Conservation (phyloP, 1,140 invertebrate genomes). For the fruit fly (Drosophila melanogaster) region Release_6_plus_ISO1_MT NT_033777.3:31783001-31783500, state of each 20-base stretch:
- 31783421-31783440: slow-evolving; percentile 88
- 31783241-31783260: slow-evolving; percentile 76
- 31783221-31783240: slow-evolving; percentile 70
- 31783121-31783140: slow-evolving; percentile 92
- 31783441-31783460: slow-evolving; percentile 90
- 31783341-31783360: slow-evolving; percentile 88
- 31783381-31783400: slow-evolving; percentile 85
- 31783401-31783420: slow-evolving; percentile 87
- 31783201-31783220: slow-evolving; percentile 82
- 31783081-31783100: slow-evolving; percentile 94
- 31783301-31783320: slow-evolving; percentile 88
- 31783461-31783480: slow-evolving; percentile 92
- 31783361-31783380: slow-evolving; percentile 85
- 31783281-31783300: slow-evolving; percentile 82
- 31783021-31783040: slow-evolving; percentile 92
- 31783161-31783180: slow-evolving; percentile 94
- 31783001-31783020: slow-evolving; percentile 95
- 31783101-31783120: slow-evolving; percentile 93
- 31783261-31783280: slow-evolving; percentile 84
- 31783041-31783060: slow-evolving; percentile 93
- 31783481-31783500: slow-evolving; percentile 88
- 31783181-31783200: slow-evolving; percentile 93
- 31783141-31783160: slow-evolving; percentile 95
- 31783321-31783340: slow-evolving; percentile 90
- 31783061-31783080: slow-evolving; percentile 90